Evolutionary conservation across 2,113 vertebrate genomes (phyloP).

Genomic region (Trichechus manatus): DNA sequence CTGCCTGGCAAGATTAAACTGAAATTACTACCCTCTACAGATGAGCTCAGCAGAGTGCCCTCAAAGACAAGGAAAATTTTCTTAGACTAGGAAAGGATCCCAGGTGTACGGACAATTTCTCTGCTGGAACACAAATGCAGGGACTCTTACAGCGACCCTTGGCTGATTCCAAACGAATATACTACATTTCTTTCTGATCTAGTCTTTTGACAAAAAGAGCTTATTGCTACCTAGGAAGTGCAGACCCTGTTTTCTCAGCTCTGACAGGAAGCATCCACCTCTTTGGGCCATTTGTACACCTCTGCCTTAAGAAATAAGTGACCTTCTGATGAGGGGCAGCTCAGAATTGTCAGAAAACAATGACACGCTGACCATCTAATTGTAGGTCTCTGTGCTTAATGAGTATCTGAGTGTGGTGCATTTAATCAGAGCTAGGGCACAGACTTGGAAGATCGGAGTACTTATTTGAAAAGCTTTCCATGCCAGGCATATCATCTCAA

Average conservation of each 20-base stretch:
- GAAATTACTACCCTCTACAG: background rate
- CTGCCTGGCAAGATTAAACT: background rate
- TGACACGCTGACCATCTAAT: background rate
- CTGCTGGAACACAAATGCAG: background rate
- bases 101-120: background rate
- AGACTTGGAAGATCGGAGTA: background rate
- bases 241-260: background rate
- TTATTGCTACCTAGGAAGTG: background rate
- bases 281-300: background rate
- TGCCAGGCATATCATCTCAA: background rate
- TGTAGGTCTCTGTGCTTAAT: background rate
- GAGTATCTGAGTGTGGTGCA: background rate
- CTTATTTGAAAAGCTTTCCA: conserved; percentile 48
- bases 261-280: background rate
- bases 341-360: conserved; percentile 28
- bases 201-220: background rate
- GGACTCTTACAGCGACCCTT: background rate
- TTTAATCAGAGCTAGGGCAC: background rate
- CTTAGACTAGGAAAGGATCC: conserved; percentile 29
- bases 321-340: background rate
- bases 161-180: background rate
- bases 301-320: background rate
- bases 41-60: background rate
- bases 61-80: background rate
- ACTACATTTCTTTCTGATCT: background rate